Evolutionary conservation across 2,113 vertebrate genomes (phyloP), one percentile per base, ranked within the genome.

Genomic region (Collichthys lucidus): DNA sequence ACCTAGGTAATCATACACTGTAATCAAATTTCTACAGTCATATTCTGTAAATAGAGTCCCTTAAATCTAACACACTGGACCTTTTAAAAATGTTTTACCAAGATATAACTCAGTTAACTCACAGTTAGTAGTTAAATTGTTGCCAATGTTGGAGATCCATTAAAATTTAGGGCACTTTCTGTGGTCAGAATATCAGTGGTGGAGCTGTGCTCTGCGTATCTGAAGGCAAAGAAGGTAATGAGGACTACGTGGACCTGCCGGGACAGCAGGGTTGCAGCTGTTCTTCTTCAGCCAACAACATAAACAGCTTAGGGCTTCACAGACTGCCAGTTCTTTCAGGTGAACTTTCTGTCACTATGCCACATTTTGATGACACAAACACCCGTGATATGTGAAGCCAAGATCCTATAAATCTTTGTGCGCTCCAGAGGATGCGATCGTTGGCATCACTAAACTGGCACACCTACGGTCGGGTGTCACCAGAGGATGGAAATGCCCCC

Each of bases 381-480:
- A 77, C 8, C 44, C 69, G 74, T 82, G 62, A 70, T 53, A 77
- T 63, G 12, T 79, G 24, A 49, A 57, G 77, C 56, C 79, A 67
- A 49, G 6, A 65, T 44, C 62, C 17, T 60, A 29, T 11, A 19
- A 26, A 5, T 47, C 17, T 29, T 61, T 29, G 24, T 75, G 52
- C 81, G 70, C 66, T 55, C 19, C 24, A 53, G 63, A 67, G 55
- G 44, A 61, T 40, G 52, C 24, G 44, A 76, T 66, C 29, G 66
- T 60, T 78, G 57, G 52, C 60, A 61, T 77, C 70, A 59, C 11
- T 53, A 74, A 61, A 71, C 59, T 40, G 31, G 44, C 70, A 77
- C 79, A 77, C 83, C 79, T 80, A 61, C 19, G 78, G 61, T 73
- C 59, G 24, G 24, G 52, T 72, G 67, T 66, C 67, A 80, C 49